Evolutionary conservation across 2,888 invertebrate genomes (phyloP).

Genomic region (Argynnis bischoffii): DNA sequence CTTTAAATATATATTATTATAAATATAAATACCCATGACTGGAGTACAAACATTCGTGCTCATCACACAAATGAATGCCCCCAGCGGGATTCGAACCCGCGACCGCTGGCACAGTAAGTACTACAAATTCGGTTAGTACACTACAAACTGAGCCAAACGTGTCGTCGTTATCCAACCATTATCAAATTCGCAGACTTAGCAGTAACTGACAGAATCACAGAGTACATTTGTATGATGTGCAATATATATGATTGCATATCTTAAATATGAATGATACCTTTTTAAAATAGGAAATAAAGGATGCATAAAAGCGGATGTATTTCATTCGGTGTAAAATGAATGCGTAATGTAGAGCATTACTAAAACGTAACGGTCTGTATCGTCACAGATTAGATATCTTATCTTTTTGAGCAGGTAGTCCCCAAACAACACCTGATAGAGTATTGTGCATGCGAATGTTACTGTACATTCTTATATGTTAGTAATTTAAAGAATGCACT

Average conservation of each 20-base stretch:
- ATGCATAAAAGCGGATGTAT: slow-evolving; percentile 28
- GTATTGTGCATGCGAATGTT: neutral
- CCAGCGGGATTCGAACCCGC: too few relatives aligned
- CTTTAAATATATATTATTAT: too few relatives aligned
- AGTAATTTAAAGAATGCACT: neutral
- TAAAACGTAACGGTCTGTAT: slow-evolving; percentile 25
- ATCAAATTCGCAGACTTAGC: neutral
- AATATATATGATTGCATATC: neutral
- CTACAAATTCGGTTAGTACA: too few relatives aligned
- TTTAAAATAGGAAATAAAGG: slow-evolving; percentile 18
- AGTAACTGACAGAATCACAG: slow-evolving; percentile 4
- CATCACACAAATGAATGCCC: too few relatives aligned
- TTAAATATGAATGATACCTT: slow-evolving; percentile 11
- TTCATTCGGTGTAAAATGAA: slow-evolving; percentile 22
- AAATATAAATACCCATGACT: too few relatives aligned
- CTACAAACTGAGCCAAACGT: too few relatives aligned
- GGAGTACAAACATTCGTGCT: too few relatives aligned
- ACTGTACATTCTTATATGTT: neutral
- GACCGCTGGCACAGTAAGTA: too few relatives aligned
- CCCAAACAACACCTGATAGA: slow-evolving; percentile 42
- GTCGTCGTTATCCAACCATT: too few relatives aligned
- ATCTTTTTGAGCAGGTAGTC: slow-evolving; percentile 63
- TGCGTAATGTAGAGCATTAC: slow-evolving; percentile 31
- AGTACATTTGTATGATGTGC: slow-evolving; percentile 4
- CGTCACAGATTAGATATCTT: slow-evolving; percentile 50